phyloP scores from a whole-genome alignment of 23 tunicate genomes.

The Halocynthia aurantium region DNA sequence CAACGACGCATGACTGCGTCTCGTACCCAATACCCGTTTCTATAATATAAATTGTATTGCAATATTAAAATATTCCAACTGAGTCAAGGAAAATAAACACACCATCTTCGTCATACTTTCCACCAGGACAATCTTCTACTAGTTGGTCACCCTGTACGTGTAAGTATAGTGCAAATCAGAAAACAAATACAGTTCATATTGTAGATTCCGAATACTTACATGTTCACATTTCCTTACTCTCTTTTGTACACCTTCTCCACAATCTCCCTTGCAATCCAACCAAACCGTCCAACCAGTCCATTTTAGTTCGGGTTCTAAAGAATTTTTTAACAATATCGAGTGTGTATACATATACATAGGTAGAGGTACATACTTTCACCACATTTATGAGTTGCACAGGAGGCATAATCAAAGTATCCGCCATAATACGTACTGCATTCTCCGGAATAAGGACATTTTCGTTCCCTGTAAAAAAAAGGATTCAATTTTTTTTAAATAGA shows the following conservation, averaged over 20 bases:
- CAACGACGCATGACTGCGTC: not conserved
- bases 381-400: constrained; percentile 1
- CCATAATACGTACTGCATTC: not conserved
- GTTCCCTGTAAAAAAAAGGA: not conserved
- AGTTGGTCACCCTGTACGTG: not conserved
- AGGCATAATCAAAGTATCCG: not conserved
- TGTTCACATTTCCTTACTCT: not conserved
- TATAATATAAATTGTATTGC: not conserved
- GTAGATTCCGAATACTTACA: not conserved
- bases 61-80: not conserved
- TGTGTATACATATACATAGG: not conserved
- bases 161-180: not conserved
- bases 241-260: constrained; percentile 6
- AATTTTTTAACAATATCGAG: not conserved
- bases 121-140: not conserved
- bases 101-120: constrained; percentile 9
- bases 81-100: not conserved
- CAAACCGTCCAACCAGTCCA: not conserved
- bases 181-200: no score
- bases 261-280: not conserved
- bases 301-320: constrained; percentile 1
- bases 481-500: not conserved
- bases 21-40: no score
- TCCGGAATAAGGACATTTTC: not conserved
- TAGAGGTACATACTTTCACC: not conserved